Evolutionary conservation across 2,888 invertebrate genomes (phyloP).

Genomic region (Zygaena filipendulae): DNA sequence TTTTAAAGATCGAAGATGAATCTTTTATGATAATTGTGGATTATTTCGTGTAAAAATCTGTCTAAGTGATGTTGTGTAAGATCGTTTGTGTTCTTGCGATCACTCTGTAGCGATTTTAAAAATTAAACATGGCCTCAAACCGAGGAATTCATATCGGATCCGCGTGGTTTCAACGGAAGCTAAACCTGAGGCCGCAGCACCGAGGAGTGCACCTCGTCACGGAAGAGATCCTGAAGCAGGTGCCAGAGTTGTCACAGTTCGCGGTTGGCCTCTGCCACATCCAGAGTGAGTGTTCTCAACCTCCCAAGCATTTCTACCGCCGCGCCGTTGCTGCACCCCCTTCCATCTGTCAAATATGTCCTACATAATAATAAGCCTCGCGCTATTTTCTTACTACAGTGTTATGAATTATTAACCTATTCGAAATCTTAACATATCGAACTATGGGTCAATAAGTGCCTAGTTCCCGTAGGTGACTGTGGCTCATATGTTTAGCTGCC

Average conservation of each 20-base stretch:
- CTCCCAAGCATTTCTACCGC: constrained; percentile 37
- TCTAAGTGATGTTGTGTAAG: constrained; percentile 68
- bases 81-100: constrained; percentile 63
- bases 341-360: constrained; percentile 42
- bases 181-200: constrained; percentile 95
- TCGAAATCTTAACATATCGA: not conserved
- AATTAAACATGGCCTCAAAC: constrained; percentile 86
- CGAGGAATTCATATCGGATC: constrained; percentile 94
- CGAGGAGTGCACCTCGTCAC: constrained; percentile 97
- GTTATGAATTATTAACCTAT: not conserved
- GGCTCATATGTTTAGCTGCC: no score
- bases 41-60: constrained; percentile 66
- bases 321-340: constrained; percentile 49
- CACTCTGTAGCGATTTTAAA: constrained; percentile 64
- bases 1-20: constrained; percentile 70
- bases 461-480: constrained; percentile 12
- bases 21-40: constrained; percentile 78
- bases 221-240: constrained; percentile 94
- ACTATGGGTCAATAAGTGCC: constrained; percentile 13
- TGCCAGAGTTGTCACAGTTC: constrained; percentile 94
- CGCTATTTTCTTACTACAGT: constrained; percentile 24
- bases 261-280: constrained; percentile 96
- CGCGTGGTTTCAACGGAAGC: constrained; percentile 98
- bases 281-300: constrained; percentile 87
- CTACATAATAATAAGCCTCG: constrained; percentile 29